Evolutionary conservation across 2,113 vertebrate species (phyloP).

Genomic region (Erinaceus europaeus): DNA sequence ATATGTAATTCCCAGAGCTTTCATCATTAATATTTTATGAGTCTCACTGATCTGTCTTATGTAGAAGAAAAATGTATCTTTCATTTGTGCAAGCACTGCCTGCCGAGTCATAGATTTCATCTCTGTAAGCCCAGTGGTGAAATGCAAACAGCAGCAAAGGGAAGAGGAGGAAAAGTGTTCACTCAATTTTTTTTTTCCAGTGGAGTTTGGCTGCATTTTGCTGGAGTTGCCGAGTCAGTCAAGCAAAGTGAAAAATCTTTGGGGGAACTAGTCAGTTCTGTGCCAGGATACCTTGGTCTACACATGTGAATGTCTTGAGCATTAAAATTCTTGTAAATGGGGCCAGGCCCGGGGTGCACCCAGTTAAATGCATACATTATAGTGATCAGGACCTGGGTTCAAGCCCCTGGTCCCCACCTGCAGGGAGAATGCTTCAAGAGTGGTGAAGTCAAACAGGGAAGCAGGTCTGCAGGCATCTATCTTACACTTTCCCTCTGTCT

Average conservation of each 20-base stretch:
- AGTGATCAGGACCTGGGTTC: too few relatives aligned
- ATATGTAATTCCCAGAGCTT: slow-evolving; percentile 78
- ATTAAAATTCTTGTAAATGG: too few relatives aligned
- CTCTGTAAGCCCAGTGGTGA: slow-evolving; percentile 56
- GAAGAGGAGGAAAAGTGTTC: slow-evolving; percentile 47
- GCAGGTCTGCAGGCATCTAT: too few relatives aligned
- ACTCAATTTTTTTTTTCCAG: slow-evolving; percentile 49
- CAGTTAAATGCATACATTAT: too few relatives aligned
- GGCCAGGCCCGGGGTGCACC: too few relatives aligned
- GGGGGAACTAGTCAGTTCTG: neutral
- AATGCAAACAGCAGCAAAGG: slow-evolving; percentile 62
- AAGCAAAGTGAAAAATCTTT: slow-evolving; percentile 9
- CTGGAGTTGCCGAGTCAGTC: slow-evolving; percentile 22
- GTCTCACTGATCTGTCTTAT: slow-evolving; percentile 75
- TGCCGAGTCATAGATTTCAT: slow-evolving; percentile 71
- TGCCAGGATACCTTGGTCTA: neutral
- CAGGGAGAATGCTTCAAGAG: too few relatives aligned
- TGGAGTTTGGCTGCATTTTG: slow-evolving; percentile 31
- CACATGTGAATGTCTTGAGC: neutral
- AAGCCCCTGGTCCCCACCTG: too few relatives aligned
- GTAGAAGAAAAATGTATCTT: slow-evolving; percentile 85
- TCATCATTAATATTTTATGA: slow-evolving; percentile 89
- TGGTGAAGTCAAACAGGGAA: too few relatives aligned
- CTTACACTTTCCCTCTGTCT: too few relatives aligned
- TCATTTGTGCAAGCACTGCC: slow-evolving; percentile 79